These are phyloP conservation scores for Gambelia wislizenii DNA, from an alignment of 2,797 vertebrate species.

Conservation along the genomic window DNA sequence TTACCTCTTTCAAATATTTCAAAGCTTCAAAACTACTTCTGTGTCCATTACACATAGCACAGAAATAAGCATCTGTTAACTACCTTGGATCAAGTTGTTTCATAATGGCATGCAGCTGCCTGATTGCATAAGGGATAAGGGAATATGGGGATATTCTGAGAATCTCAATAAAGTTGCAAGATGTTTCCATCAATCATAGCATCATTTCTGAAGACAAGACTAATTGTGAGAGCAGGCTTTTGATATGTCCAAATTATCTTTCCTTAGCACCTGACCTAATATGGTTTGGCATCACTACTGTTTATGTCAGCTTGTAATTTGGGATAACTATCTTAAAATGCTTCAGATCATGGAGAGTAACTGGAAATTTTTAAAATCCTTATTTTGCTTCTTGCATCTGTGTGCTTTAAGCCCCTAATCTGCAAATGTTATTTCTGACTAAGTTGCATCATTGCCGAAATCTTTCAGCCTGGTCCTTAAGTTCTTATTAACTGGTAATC, in stretches of 20 bases:
- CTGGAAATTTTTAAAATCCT: not conserved
- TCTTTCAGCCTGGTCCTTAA: not conserved
- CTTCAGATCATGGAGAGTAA: not conserved
- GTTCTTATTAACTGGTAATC: not conserved
- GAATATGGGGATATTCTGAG: not conserved
- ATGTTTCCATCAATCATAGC: not conserved
- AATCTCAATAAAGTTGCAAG: not conserved
- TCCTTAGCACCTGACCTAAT: not conserved
- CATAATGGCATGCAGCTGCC: not conserved
- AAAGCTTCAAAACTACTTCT: slow-evolving; percentile 35
- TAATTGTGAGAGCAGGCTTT: accelerated
- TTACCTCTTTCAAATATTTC: slow-evolving; percentile 45
- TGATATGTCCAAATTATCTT: not conserved
- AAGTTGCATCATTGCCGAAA: not conserved
- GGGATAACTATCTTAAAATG: slow-evolving; percentile 9
- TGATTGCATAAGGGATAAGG: slow-evolving; percentile 10
- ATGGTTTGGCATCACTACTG: not conserved
- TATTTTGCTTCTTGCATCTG: slow-evolving; percentile 19
- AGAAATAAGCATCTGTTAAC: slow-evolving; percentile 9
- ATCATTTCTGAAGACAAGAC: not conserved
- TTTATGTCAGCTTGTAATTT: not conserved
- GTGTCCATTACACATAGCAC: slow-evolving; percentile 9
- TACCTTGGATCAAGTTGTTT: slow-evolving; percentile 18
- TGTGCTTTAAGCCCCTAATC: not conserved
- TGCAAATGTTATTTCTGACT: not conserved